Conservation (phyloP, 1,140 invertebrate genomes). For the Lepidostoma basale region DNA sequence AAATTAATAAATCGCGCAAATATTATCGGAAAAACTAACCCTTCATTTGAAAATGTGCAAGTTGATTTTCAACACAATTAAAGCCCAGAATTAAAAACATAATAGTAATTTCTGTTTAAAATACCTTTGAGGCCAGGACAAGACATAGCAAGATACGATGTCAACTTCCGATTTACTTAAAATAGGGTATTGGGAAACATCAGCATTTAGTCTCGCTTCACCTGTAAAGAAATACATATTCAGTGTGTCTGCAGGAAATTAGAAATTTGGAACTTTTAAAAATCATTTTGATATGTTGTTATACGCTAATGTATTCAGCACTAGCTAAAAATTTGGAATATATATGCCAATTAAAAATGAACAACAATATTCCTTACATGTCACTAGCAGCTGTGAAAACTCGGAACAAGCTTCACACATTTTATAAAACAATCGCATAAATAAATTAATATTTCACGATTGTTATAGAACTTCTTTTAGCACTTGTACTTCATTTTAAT, state of each 20-base stretch:
- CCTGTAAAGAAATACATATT: conserved; percentile 52
- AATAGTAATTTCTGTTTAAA: background rate
- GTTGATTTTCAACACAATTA: no score
- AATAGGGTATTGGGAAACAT: conserved; percentile 66
- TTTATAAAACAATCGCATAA: conserved; percentile 49
- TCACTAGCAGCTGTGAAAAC: conserved; percentile 76
- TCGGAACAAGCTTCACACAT: conserved; percentile 83
- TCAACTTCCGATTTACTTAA: conserved; percentile 70
- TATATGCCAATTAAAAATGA: conserved; percentile 3
- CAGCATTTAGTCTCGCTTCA: conserved; percentile 66
- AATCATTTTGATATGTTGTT: no score
- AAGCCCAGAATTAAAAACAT: background rate
- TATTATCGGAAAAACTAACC: no score
- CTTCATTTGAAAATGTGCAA: no score
- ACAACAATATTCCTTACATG: conserved; percentile 69
- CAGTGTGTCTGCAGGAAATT: no score
- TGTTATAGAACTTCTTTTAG: conserved; percentile 23
- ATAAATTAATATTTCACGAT: conserved; percentile 34
- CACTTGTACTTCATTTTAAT: conserved; percentile 35
- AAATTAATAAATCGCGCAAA: no score
- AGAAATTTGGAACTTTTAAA: background rate
- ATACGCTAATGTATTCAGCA: background rate
- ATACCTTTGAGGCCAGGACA: conserved; percentile 74
- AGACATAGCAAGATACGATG: conserved; percentile 69
- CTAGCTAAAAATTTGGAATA: background rate